Base-by-base conservation (phyloP, 2,113 vertebrate genomes). In the Echinops telfairi region DNA sequence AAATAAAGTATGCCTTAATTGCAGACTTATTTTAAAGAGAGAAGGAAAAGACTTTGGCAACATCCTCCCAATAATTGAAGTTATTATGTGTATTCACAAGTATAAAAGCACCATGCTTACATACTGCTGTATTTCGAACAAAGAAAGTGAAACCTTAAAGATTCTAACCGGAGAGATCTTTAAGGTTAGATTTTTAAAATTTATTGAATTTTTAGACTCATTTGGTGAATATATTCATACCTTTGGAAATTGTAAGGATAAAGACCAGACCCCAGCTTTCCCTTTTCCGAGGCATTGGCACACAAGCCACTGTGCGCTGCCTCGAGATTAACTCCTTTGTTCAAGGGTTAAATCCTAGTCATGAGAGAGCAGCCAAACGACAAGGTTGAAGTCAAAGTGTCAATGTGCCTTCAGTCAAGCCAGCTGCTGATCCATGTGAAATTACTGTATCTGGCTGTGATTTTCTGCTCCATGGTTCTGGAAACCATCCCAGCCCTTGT, bases 161-260 rank as follows among this genome's bases (percentile, higher is more conserved):
- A 60, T 79, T 86, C 84, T 77, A 81, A 84, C 33, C 81, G 53
- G 11, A 47, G 75, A 40, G 20, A 86, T 79, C n/a, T 3, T 93
- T 86, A 88, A 47, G 68, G 29, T 77, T 11, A 53, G 33, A 88
- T 1, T 89, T 83, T 29, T 70, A 92, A 81, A 78, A 57, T 83
- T 93, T 71, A n/a, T 88, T 76, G 10, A 80, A 93, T 79, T 77
- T 79, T 83, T 90, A 79, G 40, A 60, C 19, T 95, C 8, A 82
- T 33, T 91, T 84, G 20, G 80, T 83, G 43, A 87, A 88, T 68
- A 68, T 53, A 60, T 43, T 17, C 27, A 36, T 82, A 29, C 47
- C 31, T 33, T 80, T 89, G 47, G 38, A 93, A 53, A 58, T 66
- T 68, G 60, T 92, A 86, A 89, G 80, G 62, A 57, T 83, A 78